These are phyloP conservation scores for Eclectus roratus DNA, from an alignment of 2,113 vertebrate species.

Conservation along the genomic window DNA sequence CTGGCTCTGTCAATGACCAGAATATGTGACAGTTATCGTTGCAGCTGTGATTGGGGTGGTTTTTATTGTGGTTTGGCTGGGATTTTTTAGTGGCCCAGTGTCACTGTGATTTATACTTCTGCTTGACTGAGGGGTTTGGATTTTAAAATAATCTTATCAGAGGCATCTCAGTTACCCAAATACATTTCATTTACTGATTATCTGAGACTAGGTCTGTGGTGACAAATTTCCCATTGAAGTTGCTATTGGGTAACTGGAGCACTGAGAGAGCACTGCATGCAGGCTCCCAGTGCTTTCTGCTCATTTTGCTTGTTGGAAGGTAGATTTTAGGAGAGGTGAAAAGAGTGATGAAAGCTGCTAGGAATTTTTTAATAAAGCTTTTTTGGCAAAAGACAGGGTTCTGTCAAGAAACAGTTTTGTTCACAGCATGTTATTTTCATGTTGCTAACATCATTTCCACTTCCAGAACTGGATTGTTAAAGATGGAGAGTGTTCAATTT, in stretches of 20 bases:
- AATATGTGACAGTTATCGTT: not conserved
- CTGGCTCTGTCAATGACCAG: not conserved
- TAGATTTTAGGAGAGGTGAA: not conserved
- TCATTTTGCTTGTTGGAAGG: not conserved
- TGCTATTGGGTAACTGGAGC: not conserved
- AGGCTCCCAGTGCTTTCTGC: not conserved
- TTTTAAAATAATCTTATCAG: not conserved
- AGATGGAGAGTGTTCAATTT: not conserved
- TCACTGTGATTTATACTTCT: not conserved
- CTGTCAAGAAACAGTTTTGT: not conserved
- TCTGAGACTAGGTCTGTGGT: not conserved
- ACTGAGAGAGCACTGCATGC: not conserved
- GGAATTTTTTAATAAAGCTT: constrained; percentile 24
- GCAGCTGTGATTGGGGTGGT: not conserved
- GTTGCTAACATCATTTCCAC: not conserved
- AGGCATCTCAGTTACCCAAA: not conserved
- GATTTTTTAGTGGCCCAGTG: not conserved
- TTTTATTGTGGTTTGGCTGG: not conserved
- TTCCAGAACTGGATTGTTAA: not conserved
- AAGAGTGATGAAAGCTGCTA: not conserved
- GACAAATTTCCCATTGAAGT: not conserved
- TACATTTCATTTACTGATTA: not conserved
- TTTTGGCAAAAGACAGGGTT: not conserved
- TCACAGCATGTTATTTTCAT: not conserved
- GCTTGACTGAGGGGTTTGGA: not conserved